These are phyloP conservation scores for Raja brachyura DNA, from an alignment of 2,113 vertebrate species.

Conservation along the genomic window DNA sequence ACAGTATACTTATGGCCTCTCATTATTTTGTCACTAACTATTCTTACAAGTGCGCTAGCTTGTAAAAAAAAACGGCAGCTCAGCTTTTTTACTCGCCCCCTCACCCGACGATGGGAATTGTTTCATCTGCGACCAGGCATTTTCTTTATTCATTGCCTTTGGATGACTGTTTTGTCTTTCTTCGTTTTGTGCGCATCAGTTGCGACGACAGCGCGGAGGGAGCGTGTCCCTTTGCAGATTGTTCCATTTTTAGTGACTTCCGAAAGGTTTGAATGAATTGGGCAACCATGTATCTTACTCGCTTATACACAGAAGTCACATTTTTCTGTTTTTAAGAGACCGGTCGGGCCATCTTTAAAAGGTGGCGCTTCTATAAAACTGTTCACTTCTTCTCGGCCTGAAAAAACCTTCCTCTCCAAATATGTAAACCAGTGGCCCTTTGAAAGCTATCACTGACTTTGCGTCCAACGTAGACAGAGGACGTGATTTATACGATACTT, in stretches of 20 bases:
- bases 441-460: background rate
- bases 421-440: background rate
- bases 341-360: background rate
- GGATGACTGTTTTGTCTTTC: background rate
- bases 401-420: background rate
- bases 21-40: conserved; percentile 18
- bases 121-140: background rate
- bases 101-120: no score
- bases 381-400: background rate
- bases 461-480: background rate
- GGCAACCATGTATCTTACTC: no score
- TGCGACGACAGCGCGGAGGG: background rate
- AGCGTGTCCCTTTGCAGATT: background rate
- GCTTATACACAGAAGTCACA: no score
- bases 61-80: background rate
- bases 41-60: background rate
- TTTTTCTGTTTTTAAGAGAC: no score
- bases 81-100: background rate
- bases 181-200: background rate
- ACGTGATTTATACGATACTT: no score
- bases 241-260: background rate
- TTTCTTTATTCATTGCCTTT: background rate
- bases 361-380: background rate
- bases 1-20: background rate
- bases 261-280: background rate